Base-by-base conservation (phyloP, 92 coral and sea anemone species). In the Epizoanthus rinbou region DNA sequence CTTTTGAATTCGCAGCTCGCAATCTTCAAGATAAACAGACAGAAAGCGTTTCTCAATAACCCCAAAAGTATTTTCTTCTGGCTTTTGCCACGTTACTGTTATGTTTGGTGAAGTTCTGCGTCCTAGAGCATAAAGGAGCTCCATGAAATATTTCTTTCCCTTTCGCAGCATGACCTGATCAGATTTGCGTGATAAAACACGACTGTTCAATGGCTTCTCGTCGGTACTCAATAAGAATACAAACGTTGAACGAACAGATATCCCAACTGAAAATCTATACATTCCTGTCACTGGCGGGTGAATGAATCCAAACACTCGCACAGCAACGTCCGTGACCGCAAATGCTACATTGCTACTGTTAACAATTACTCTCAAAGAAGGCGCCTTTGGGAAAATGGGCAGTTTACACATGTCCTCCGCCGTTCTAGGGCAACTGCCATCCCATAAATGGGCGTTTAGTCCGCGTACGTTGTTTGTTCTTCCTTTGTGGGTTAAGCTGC, bases 301-400 rank as follows among this genome's bases (percentile, higher is more conserved):
- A 31, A 82, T 31, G 18, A 73, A 87, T 4, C 90, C 90, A 69
- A 87, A 87, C 45, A 87, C 58, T 23, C 87, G 33, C n/a, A 33
- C 28, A 31, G 64, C 68, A 82, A 82, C 37, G 39, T 57, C 58
- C 50, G 56, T 74, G 22, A 76, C 19, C 33, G 57, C 54, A 18
- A 58, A 37, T 1, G 45, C 8, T 58, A 57, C 16, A 14, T 5
- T 59, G 57, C 81, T 76, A 54, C 33, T 76, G 33, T 58, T 76
- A 3, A 54, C 58, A 39, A 78, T 19, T 14, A 60, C 57, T 78
- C 82, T 78, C 21, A 60, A 19, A 19, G 69, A 21, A 9, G 82
- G 82, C 15, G 82, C 70, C 15, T n/a, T 22, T 37, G 82, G 82
- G 18, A 78, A 78, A 6, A 78, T 60, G 5, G 82, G 82, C 2